phyloP scores from a whole-genome alignment of 2,888 invertebrate species.

The Sepiola atlantica region DNA sequence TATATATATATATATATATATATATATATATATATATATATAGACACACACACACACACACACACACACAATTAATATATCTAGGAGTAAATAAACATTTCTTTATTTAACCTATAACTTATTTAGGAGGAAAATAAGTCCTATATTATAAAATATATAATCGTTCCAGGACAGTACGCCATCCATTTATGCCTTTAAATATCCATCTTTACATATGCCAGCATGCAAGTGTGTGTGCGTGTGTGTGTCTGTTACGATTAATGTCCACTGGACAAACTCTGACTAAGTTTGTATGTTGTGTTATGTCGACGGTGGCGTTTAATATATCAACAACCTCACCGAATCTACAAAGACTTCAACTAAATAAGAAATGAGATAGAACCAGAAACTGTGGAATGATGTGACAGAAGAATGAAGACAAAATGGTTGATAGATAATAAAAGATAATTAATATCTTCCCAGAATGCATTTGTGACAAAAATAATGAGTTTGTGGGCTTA shows the following conservation, averaged over 20 bases:
- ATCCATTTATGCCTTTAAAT: background rate
- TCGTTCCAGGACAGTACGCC: background rate
- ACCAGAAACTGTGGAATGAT: slow-evolving; percentile 14
- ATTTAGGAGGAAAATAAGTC: background rate
- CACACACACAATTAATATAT: background rate
- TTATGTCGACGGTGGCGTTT: background rate
- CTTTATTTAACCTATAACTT: background rate
- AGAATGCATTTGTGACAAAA: slow-evolving; percentile 32
- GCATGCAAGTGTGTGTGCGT: background rate
- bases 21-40: background rate
- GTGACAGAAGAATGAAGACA: background rate
- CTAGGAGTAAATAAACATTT: background rate
- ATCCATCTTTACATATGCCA: background rate
- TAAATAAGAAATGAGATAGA: slow-evolving; percentile 32
- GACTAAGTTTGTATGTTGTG: background rate
- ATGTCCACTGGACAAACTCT: background rate
- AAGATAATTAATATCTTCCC: background rate
- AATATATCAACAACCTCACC: background rate
- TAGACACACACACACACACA: background rate
- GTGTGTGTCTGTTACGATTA: background rate
- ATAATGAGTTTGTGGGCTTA: background rate
- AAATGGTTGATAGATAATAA: background rate
- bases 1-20: background rate
- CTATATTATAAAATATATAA: background rate
- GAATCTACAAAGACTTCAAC: background rate